These are phyloP conservation scores for Macrosiphum euphorbiae DNA, from an alignment of 2,888 invertebrate species.

Conservation along the genomic window DNA sequence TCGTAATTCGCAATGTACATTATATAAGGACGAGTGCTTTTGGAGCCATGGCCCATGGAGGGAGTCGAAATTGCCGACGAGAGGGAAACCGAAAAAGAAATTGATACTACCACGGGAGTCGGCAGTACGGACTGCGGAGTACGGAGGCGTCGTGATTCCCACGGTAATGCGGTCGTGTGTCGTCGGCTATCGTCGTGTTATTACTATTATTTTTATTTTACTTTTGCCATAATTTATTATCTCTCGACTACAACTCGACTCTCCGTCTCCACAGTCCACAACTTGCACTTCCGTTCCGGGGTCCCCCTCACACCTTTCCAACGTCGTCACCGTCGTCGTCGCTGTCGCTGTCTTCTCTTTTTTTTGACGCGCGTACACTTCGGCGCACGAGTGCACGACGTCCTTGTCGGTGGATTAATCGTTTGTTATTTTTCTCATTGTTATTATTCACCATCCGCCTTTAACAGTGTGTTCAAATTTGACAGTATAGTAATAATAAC, in stretches of 20 bases:
- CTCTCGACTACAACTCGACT: neutral
- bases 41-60: neutral
- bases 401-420: slow-evolving; percentile 54
- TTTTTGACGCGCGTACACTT: neutral
- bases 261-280: neutral
- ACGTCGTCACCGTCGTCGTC: neutral
- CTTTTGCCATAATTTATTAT: slow-evolving; percentile 61
- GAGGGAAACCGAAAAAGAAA: neutral
- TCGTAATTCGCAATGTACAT: too few relatives aligned
- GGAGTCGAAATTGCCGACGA: neutral
- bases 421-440: neutral
- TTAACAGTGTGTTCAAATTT: neutral
- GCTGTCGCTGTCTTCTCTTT: neutral
- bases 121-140: too few relatives aligned
- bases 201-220: neutral
- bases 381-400: neutral
- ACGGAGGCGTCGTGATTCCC: neutral
- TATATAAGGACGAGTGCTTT: too few relatives aligned
- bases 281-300: slow-evolving; percentile 48
- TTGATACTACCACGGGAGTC: too few relatives aligned
- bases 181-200: slow-evolving; percentile 32
- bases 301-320: neutral
- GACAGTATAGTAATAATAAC: neutral
- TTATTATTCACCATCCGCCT: slow-evolving; percentile 21
- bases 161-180: slow-evolving; percentile 16